phyloP scores from a whole-genome alignment of 2,888 invertebrate genomes.

The Chalcis sispes region DNA sequence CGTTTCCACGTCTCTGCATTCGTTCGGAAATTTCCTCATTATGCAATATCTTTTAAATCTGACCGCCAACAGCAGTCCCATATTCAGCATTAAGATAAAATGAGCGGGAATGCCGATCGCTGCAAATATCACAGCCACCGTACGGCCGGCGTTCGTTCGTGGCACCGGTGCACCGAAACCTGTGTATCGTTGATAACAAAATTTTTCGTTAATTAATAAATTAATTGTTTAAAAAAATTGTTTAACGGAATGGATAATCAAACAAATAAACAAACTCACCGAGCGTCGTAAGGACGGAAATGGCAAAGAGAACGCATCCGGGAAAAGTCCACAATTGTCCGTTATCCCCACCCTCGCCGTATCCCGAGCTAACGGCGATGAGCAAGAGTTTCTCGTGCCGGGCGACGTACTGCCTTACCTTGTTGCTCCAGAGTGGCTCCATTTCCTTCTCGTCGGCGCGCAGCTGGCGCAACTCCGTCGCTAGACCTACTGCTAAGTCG shows the following conservation, averaged over 20 bases:
- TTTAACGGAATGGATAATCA: slow-evolving; percentile 3
- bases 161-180: slow-evolving; percentile 86
- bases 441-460: slow-evolving; percentile 72
- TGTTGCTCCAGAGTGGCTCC: slow-evolving; percentile 81
- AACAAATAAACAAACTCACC: slow-evolving; percentile 75
- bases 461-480: slow-evolving; percentile 81
- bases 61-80: slow-evolving; percentile 78
- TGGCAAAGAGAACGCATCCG: slow-evolving; percentile 82
- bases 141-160: slow-evolving; percentile 81
- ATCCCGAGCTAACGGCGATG: slow-evolving; percentile 78
- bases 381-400: slow-evolving; percentile 80
- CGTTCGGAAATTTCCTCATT: slow-evolving; percentile 62
- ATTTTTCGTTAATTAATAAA: not conserved
- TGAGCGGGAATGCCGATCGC: slow-evolving; percentile 83
- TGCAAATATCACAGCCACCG: slow-evolving; percentile 81
- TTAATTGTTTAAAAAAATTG: not conserved
- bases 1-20: slow-evolving; percentile 58
- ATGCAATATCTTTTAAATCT: slow-evolving; percentile 76
- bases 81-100: slow-evolving; percentile 80
- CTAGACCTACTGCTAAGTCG: slow-evolving; percentile 81
- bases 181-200: slow-evolving; percentile 64
- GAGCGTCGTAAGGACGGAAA: slow-evolving; percentile 84
- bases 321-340: slow-evolving; percentile 84
- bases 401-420: slow-evolving; percentile 78
- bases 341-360: slow-evolving; percentile 77